Base-by-base conservation (phyloP, 2,888 invertebrate species). In the Pseudococcus viburni region DNA sequence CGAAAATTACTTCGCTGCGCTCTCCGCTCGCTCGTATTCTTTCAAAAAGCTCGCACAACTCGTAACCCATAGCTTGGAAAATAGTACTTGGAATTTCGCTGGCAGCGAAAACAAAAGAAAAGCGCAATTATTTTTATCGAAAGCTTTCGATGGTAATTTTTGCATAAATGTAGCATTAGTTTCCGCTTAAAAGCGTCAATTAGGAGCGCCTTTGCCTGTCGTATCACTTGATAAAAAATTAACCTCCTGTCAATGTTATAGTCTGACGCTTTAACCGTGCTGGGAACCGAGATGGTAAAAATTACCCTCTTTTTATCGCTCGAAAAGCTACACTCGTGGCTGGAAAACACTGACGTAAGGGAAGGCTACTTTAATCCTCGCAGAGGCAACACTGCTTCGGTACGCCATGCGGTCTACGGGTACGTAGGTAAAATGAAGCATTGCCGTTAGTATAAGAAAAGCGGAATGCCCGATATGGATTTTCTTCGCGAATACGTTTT, bases 391-490 rank as follows among this genome's bases (percentile, higher is more conserved):
- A 83, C 80, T 83, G 80, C 26, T 83, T 19, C 7, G 5, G 80
- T 33, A 46, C 80, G 80, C 46, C 80, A 46, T 83, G 80, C 80
- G 33, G 80, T 83, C 80, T 83, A 46, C 80, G 80, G 42, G n/a
- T 33, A 73, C 9, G 64, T 64, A 22, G 80, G 80, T 73, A 83
- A 83, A 83, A 83, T 46, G 22, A n/a, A 83, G 42, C 80, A 83
- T 19, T 46, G 80, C 80, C 4, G 46, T 83, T 46, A 42, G 46
- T 83, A 46, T 15, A 12, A 64, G 12, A 83, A 83, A 83, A 46
- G 80, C 80, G 46, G n/a, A 46, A 83, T n/a, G 80, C 33, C 22
- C 80, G 80, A 83, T 83, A 83, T 83, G 15, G 80, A 83, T 83
- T 83, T 83, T 73, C 33, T 73, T 73, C 73, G 73, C 73, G 73